Percentiles rank a stretch among this genome's conserved stretches.
These are phyloP conservation scores for Zaprionus kolodkinae DNA, from an alignment of 1,140 invertebrate species.

Conservation along the genomic window DNA sequence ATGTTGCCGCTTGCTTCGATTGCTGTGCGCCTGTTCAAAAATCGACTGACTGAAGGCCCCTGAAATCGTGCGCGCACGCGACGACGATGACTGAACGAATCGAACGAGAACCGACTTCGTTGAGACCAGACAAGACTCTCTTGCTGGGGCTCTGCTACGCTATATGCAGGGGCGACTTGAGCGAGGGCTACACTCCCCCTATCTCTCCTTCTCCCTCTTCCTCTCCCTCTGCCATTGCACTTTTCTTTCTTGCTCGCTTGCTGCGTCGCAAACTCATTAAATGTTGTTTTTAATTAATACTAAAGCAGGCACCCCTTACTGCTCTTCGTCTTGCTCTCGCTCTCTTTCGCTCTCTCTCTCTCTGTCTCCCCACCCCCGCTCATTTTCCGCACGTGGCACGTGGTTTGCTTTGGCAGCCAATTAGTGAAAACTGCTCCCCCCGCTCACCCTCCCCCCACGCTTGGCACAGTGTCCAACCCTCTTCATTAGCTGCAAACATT, in stretches of 20 bases:
- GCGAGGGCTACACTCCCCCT: neutral
- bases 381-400: slow-evolving; percentile 11
- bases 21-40: slow-evolving; percentile 72
- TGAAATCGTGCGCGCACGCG: slow-evolving; percentile 67
- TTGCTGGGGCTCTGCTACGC: slow-evolving; percentile 32
- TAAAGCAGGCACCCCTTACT: neutral
- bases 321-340: neutral
- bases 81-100: slow-evolving; percentile 40
- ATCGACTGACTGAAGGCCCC: slow-evolving; percentile 82
- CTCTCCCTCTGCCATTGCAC: neutral
- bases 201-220: neutral
- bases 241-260: no score
- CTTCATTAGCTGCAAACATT: slow-evolving; percentile 82
- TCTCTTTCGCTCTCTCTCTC: neutral
- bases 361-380: neutral
- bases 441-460: neutral
- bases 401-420: slow-evolving; percentile 47
- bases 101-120: slow-evolving; percentile 40
- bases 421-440: slow-evolving; percentile 62
- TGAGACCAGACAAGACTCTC: neutral
- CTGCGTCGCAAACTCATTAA: slow-evolving; percentile 46
- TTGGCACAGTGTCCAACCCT: slow-evolving; percentile 50
- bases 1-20: slow-evolving; percentile 12
- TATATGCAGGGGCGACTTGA: neutral
- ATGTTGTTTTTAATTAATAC: slow-evolving; percentile 42